Evolutionary conservation across 2,797 vertebrate genomes (phyloP).

Genomic region (Esox lucius): DNA sequence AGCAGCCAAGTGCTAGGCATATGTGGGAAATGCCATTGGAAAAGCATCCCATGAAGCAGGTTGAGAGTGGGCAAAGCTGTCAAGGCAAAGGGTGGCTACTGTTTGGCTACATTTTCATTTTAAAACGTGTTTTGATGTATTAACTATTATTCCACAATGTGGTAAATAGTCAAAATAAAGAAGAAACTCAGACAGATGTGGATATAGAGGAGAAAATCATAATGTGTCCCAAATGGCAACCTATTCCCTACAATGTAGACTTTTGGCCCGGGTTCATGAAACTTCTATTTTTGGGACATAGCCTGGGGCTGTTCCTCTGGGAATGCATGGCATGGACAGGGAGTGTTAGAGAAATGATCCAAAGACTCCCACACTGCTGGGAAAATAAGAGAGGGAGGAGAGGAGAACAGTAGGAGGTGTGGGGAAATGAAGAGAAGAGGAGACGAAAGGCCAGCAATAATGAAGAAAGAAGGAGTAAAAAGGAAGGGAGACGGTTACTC

Average conservation of each 20-base stretch:
- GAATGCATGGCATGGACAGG: constrained; percentile 24
- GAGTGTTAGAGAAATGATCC: neutral
- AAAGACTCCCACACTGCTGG: neutral
- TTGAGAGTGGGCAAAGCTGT: no score
- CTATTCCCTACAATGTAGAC: constrained; percentile 5
- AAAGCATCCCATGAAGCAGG: no score
- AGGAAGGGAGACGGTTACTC: neutral
- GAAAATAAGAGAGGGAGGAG: neutral
- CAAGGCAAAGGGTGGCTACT: no score
- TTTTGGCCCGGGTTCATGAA: no score
- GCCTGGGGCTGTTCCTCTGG: neutral
- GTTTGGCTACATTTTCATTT: no score
- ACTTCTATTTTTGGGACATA: neutral
- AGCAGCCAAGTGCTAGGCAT: no score
- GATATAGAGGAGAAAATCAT: constrained; percentile 2
- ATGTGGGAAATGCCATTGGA: no score
- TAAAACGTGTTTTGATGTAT: no score
- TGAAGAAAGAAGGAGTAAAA: neutral
- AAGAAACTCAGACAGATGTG: constrained; percentile 25
- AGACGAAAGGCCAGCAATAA: neutral
- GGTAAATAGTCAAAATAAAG: no score
- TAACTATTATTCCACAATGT: no score
- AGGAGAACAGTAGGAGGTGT: neutral
- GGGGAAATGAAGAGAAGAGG: neutral
- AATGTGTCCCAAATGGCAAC: neutral